phyloP scores from a whole-genome alignment of 2,888 invertebrate species.

The Isotomurus palustris region DNA sequence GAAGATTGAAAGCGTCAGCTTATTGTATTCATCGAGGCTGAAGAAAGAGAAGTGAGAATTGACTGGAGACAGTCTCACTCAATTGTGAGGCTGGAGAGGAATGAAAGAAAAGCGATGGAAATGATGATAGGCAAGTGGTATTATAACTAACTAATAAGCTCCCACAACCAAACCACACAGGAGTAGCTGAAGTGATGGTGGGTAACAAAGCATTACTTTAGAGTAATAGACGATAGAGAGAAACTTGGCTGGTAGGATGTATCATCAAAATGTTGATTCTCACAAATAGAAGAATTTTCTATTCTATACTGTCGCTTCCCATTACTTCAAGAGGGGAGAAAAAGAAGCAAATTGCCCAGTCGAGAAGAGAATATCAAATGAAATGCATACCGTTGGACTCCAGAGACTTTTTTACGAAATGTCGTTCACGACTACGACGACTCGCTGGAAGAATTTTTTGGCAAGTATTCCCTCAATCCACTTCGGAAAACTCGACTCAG shows the following conservation, averaged over 20 bases:
- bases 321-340: slow-evolving; percentile 5
- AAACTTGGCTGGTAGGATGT: too few species aligned
- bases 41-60: slow-evolving; percentile 14
- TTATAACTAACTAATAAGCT: slow-evolving; percentile 3
- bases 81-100: slow-evolving; percentile 13
- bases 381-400: slow-evolving; percentile 19
- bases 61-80: slow-evolving; percentile 22
- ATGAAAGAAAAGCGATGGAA: slow-evolving; percentile 12
- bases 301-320: slow-evolving; percentile 5
- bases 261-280: slow-evolving; percentile 11
- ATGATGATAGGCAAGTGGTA: slow-evolving; percentile 16
- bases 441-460: slow-evolving; percentile 8
- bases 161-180: slow-evolving; percentile 5
- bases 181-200: too few species aligned
- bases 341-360: slow-evolving; percentile 26
- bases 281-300: slow-evolving; percentile 11
- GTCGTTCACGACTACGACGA: not conserved
- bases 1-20: slow-evolving; percentile 18
- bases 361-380: slow-evolving; percentile 30
- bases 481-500: too few species aligned
- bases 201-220: too few species aligned
- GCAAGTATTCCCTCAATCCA: slow-evolving; percentile 4
- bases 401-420: slow-evolving; percentile 16
- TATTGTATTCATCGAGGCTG: slow-evolving; percentile 14
- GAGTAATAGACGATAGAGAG: too few species aligned